Percentiles rank a stretch among this genome's conserved stretches.
These are phyloP conservation scores for Calameuta filiformis DNA, from an alignment of 2,888 invertebrate species.

Conservation along the genomic window DNA sequence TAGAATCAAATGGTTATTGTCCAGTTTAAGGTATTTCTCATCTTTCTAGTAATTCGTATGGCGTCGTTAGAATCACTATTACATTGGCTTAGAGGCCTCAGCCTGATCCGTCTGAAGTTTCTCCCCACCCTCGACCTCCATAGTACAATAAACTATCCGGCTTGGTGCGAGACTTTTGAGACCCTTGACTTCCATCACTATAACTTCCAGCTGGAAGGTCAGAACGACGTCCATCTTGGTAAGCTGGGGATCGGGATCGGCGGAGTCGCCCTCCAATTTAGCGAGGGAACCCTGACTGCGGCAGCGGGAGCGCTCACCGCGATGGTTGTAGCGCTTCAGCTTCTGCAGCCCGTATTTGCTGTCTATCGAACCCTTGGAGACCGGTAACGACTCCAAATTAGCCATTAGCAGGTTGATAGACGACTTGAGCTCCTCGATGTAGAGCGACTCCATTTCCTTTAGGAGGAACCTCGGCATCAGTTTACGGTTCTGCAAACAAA, in stretches of 20 bases:
- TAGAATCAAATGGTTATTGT: conserved; percentile 56
- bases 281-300: conserved; percentile 90
- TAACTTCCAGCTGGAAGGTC: conserved; percentile 95
- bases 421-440: conserved; percentile 97
- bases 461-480: conserved; percentile 99
- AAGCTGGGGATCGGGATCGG: conserved; percentile 94
- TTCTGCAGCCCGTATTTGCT: conserved; percentile 98
- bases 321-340: conserved; percentile 96
- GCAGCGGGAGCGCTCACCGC: conserved; percentile 65
- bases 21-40: no score
- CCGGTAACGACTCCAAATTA: conserved; percentile 98
- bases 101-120: conserved; percentile 99
- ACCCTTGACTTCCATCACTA: conserved; percentile 99
- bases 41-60: neutral
- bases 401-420: conserved; percentile 98
- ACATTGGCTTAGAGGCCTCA: conserved; percentile 98
- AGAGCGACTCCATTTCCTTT: conserved; percentile 99
- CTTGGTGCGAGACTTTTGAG: conserved; percentile 96
- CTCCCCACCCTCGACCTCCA: conserved; percentile 99
- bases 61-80: conserved; percentile 41
- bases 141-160: conserved; percentile 99
- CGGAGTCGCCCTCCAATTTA: conserved; percentile 93
- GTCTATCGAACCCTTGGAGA: conserved; percentile 97
- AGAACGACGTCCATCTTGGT: conserved; percentile 98
- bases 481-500: conserved; percentile 82